These are phyloP conservation scores for Achlya flavicornis DNA, from an alignment of 2,888 invertebrate genomes.

Conservation along the genomic window DNA sequence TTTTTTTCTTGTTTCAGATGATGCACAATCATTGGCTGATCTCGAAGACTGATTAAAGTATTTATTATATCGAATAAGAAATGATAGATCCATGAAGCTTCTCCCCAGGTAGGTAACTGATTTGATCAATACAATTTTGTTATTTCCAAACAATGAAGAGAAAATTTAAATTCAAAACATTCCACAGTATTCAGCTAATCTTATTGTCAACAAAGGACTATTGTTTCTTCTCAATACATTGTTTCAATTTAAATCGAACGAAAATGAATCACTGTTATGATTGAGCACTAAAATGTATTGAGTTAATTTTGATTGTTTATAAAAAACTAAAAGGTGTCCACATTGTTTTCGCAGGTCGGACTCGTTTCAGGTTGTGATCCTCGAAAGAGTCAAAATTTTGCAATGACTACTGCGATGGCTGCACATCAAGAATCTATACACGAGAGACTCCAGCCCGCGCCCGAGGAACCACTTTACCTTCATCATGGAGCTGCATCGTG, in stretches of 20 bases:
- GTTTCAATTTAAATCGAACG: conserved; percentile 76
- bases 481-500: conserved; percentile 83
- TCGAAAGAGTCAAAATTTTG: conserved; percentile 70
- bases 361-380: conserved; percentile 67
- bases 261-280: conserved; percentile 82
- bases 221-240: conserved; percentile 78
- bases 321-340: conserved; percentile 39
- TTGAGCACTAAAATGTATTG: conserved; percentile 77
- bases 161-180: conserved; percentile 80
- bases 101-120: conserved; percentile 67
- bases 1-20: conserved; percentile 72
- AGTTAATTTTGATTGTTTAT: conserved; percentile 78
- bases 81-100: conserved; percentile 69
- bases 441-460: conserved; percentile 76
- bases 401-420: conserved; percentile 84
- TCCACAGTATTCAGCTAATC: conserved; percentile 82
- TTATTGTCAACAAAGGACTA: conserved; percentile 80
- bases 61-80: conserved; percentile 64
- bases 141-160: conserved; percentile 76
- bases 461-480: conserved; percentile 74
- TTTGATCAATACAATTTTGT: conserved; percentile 42
- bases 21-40: conserved; percentile 62
- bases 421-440: conserved; percentile 82
- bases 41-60: conserved; percentile 76
- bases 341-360: conserved; percentile 59